phyloP scores from a whole-genome alignment of 2,113 vertebrate genomes.

The Tragelaphus buxtoni region DNA sequence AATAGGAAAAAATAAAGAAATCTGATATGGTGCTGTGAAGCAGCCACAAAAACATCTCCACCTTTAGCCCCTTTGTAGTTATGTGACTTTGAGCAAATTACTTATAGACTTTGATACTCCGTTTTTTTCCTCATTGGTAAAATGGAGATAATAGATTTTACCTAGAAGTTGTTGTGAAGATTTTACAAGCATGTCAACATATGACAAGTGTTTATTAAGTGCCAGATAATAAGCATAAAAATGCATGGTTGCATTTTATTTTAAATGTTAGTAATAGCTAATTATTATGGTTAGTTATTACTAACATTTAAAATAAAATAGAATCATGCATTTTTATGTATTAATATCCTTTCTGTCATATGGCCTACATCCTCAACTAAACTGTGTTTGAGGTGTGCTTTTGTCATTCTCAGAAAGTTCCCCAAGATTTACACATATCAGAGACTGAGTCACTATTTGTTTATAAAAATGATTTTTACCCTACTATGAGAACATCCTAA shows the following conservation, averaged over 20 bases:
- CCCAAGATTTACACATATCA: neutral
- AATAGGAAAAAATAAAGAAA: neutral
- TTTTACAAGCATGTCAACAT: neutral
- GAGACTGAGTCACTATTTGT: neutral
- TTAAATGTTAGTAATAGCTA: neutral
- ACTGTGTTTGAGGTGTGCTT: neutral
- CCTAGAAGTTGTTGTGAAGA: neutral
- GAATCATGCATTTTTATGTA: neutral
- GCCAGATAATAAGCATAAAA: neutral
- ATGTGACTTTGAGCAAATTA: neutral
- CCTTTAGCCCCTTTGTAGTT: neutral
- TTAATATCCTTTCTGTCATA: neutral
- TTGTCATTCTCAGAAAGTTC: neutral
- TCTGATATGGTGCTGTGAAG: accelerated
- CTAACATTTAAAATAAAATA: neutral
- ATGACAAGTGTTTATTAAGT: neutral
- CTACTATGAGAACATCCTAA: neutral
- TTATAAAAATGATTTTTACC: neutral
- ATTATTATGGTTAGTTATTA: neutral
- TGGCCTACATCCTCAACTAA: neutral
- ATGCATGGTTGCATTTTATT: neutral
- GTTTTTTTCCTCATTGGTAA: neutral
- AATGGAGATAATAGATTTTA: neutral
- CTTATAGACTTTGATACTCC: neutral
- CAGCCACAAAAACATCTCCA: neutral